Percentiles rank a stretch among this genome's conserved stretches.
phyloP scores from a whole-genome alignment of 1,140 invertebrate genomes.

The Anadara kagoshimensis region DNA sequence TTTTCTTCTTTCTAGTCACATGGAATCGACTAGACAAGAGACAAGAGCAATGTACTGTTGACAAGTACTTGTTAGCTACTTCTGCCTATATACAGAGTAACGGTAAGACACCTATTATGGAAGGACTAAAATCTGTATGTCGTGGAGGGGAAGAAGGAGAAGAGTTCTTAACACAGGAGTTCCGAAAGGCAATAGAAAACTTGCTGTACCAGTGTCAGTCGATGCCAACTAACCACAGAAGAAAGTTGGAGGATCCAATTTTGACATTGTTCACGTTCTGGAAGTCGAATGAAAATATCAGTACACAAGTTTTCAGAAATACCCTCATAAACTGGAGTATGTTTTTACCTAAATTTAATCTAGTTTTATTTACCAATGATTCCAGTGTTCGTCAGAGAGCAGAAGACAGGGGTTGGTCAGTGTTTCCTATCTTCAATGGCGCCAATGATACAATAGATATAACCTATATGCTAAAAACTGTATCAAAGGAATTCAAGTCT shows the following conservation, averaged over 20 bases:
- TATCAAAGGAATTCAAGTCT: no score
- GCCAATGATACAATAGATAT: no score
- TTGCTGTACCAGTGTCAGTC: background rate
- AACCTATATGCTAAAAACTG: no score
- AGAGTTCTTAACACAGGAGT: background rate
- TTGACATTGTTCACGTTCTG: slow-evolving; percentile 54
- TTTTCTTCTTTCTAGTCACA: background rate
- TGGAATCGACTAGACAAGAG: background rate
- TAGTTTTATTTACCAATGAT: slow-evolving; percentile 52
- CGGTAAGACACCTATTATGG: slow-evolving; percentile 1
- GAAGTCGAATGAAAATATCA: slow-evolving; percentile 31
- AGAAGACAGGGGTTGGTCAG: slow-evolving; percentile 37
- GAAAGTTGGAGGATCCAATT: slow-evolving; percentile 15
- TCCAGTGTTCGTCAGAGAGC: slow-evolving; percentile 22
- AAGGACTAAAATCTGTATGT: background rate
- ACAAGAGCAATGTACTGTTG: background rate
- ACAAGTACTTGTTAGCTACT: background rate
- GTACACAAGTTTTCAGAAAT: slow-evolving; percentile 46
- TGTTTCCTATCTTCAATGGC: slow-evolving; percentile 19
- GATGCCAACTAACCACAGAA: background rate
- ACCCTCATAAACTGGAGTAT: slow-evolving; percentile 55
- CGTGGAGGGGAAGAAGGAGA: background rate
- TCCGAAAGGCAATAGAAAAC: background rate
- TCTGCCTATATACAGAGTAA: background rate
- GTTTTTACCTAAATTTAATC: slow-evolving; percentile 38